Conservation (phyloP, 2,888 invertebrate genomes). For the Oscheius sp. region DNA sequence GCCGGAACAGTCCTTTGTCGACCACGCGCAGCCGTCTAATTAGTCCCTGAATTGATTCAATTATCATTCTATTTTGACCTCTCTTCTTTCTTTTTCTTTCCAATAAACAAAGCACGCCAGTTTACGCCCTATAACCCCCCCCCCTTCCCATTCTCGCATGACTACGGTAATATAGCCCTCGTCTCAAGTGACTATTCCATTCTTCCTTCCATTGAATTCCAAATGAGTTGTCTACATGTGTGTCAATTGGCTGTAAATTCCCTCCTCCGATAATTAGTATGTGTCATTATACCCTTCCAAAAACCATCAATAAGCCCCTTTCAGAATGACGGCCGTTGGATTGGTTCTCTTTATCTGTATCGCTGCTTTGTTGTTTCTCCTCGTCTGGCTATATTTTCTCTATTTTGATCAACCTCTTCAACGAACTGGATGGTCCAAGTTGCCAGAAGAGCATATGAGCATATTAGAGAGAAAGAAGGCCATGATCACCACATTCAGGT, state of each 20-base stretch:
- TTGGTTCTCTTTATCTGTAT: neutral
- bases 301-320: neutral
- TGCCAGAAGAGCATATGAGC: constrained; percentile 20
- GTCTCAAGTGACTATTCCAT: neutral
- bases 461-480: neutral
- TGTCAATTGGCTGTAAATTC: neutral
- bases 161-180: no score
- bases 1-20: no score
- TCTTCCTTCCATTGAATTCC: neutral
- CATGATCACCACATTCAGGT: neutral
- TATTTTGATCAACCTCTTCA: neutral
- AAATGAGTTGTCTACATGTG: neutral
- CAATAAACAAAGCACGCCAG: no score
- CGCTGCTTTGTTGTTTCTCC: neutral
- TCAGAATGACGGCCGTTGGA: neutral
- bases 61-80: no score
- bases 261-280: no score
- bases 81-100: no score
- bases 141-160: no score
- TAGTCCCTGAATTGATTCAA: no score
- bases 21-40: no score
- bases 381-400: constrained; percentile 18
- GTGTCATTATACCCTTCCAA: neutral
- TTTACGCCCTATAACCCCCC: no score
- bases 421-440: constrained; percentile 11